phyloP scores from a whole-genome alignment of 2,888 invertebrate genomes.

The Stenolophus ochropezus region DNA sequence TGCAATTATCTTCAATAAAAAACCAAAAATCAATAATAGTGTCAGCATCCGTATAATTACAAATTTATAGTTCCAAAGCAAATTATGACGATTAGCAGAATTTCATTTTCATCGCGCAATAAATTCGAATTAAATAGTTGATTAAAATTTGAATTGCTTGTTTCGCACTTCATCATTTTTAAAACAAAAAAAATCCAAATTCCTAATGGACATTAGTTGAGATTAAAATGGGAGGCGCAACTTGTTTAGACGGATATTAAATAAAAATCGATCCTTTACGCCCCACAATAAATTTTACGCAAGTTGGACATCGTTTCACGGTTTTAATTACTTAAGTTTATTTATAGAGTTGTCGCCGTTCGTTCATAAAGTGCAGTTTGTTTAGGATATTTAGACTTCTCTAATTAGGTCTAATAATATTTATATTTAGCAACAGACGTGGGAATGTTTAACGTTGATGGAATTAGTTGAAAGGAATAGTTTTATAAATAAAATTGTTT shows the following conservation, averaged over 20 bases:
- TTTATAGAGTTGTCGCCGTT: background rate
- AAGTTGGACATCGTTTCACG: slow-evolving; percentile 2
- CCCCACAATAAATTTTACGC: background rate
- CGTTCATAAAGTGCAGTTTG: background rate
- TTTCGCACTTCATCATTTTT: slow-evolving; percentile 4
- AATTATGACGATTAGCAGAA: background rate
- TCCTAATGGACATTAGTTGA: slow-evolving; percentile 16
- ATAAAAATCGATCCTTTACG: slow-evolving; percentile 21
- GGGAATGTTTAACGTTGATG: background rate
- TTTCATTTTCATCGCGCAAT: background rate
- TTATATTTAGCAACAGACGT: background rate
- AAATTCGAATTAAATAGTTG: background rate
- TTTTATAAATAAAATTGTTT: background rate
- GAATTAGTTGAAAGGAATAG: background rate
- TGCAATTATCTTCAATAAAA: background rate
- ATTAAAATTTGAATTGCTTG: slow-evolving; percentile 5
- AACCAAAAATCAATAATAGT: background rate
- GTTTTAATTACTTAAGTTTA: slow-evolving; percentile 29
- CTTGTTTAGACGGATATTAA: background rate
- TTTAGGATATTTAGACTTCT: background rate
- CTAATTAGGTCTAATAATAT: background rate
- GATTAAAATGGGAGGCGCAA: slow-evolving; percentile 28
- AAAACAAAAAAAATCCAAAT: slow-evolving; percentile 18
- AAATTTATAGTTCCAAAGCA: background rate
- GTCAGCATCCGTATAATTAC: background rate